Conservation (phyloP, 2,888 invertebrate species). For the Phlogophora meticulosa region DNA sequence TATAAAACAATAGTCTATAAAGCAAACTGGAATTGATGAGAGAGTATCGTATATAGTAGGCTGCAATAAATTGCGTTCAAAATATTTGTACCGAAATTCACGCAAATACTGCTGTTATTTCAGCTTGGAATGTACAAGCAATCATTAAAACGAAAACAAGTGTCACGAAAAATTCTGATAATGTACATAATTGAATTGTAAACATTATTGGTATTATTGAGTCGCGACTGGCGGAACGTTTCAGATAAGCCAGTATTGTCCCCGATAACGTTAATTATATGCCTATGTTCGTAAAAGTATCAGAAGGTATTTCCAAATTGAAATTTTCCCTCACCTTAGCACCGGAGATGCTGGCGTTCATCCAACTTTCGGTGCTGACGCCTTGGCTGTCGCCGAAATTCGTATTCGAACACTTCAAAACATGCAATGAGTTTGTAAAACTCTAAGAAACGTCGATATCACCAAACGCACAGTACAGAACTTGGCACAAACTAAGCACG, state of each 20-base stretch:
- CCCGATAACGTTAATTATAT: constrained; percentile 74
- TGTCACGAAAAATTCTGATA: constrained; percentile 66
- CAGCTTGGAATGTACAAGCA: constrained; percentile 27
- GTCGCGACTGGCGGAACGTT: constrained; percentile 72
- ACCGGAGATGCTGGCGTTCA: constrained; percentile 89
- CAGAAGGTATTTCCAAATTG: constrained; percentile 69
- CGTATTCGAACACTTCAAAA: constrained; percentile 78
- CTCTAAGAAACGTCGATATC: constrained; percentile 72
- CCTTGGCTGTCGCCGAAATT: constrained; percentile 87
- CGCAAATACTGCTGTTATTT: constrained; percentile 23
- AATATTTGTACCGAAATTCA: constrained; percentile 6
- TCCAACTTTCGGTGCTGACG: constrained; percentile 86
- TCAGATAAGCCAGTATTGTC: constrained; percentile 77
- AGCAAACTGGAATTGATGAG: constrained; percentile 19
- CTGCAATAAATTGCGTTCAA: constrained; percentile 10
- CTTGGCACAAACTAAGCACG: constrained; percentile 82
- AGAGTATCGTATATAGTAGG: background rate
- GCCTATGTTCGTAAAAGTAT: constrained; percentile 67
- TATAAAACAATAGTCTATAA: constrained; percentile 38
- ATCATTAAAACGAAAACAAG: constrained; percentile 39
- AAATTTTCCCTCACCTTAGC: constrained; percentile 86
- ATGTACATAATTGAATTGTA: constrained; percentile 62
- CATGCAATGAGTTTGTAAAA: constrained; percentile 75
- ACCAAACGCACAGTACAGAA: constrained; percentile 77
- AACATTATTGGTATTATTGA: constrained; percentile 74